Conservation (phyloP, 2,113 vertebrate genomes). For the Diglossa brunneiventris region DNA sequence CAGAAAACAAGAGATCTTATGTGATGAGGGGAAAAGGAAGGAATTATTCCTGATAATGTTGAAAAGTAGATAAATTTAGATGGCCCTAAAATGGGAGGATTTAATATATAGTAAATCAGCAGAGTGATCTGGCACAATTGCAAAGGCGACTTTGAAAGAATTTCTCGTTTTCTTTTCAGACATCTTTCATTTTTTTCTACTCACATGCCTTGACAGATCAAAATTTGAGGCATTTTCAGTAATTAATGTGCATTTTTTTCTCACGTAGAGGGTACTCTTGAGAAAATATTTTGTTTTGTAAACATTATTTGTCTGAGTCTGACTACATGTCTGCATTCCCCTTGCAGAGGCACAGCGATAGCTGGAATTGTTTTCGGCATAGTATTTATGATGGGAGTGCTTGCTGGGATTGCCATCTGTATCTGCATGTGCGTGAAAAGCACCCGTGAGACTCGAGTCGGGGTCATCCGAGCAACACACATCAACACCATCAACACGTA, state of each 20-base stretch:
- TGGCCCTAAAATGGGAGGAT: background rate
- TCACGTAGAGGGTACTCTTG: background rate
- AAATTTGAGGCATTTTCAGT: background rate
- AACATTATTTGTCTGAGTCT: background rate
- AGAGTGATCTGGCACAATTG: background rate
- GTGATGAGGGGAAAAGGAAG: background rate
- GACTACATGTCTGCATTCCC: background rate
- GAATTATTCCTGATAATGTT: background rate
- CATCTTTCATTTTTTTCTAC: background rate
- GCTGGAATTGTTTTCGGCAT: conserved; percentile 92
- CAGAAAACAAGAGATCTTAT: background rate
- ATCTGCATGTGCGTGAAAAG: conserved; percentile 92
- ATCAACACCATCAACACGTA: conserved; percentile 83
- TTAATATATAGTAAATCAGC: background rate
- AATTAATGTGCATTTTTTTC: background rate
- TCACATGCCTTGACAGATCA: background rate
- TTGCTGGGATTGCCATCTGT: conserved; percentile 86
- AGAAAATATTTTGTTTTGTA: background rate
- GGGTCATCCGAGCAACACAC: conserved; percentile 77
- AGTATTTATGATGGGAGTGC: conserved; percentile 90
- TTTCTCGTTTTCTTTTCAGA: background rate
- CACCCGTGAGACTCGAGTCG: conserved; percentile 78
- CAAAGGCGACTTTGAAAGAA: background rate
- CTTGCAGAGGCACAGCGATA: conserved; percentile 86
- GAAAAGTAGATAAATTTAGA: background rate